These are phyloP conservation scores for Xiphophorus couchianus DNA, from an alignment of 2,113 vertebrate species.

Conservation along the genomic window DNA sequence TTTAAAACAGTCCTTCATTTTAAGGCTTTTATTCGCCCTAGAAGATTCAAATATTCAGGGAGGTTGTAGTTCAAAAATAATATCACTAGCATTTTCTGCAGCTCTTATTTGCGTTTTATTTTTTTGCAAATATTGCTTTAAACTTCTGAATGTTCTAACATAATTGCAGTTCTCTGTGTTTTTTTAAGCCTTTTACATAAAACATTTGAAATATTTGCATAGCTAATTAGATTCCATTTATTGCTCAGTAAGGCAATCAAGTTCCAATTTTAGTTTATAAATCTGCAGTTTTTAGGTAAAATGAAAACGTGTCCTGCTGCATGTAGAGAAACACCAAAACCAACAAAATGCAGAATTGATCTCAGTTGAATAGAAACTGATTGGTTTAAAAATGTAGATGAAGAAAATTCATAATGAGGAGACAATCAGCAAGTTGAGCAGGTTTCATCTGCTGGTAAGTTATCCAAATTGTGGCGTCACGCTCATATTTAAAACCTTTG, in stretches of 20 bases:
- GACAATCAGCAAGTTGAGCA: not conserved
- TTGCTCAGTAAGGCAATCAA: not conserved
- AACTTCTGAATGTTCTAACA: not conserved
- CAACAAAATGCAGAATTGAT: not conserved
- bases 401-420: not conserved
- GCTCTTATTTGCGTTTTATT: not conserved
- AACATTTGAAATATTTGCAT: not conserved
- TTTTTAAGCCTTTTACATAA: not conserved
- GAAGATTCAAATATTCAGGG: no score
- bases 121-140: not conserved
- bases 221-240: not conserved
- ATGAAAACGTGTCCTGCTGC: not conserved
- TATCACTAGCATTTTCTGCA: no score
- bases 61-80: no score
- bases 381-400: constrained; percentile 5
- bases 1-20: not conserved
- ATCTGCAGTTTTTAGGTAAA: not conserved
- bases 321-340: not conserved
- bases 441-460: constrained; percentile 23
- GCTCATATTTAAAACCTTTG: constrained; percentile 24
- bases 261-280: not conserved
- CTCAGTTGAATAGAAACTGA: not conserved
- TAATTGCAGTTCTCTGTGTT: not conserved
- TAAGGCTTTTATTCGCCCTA: not conserved
- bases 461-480: constrained; percentile 26